Evolutionary conservation across 2,797 vertebrate species (phyloP), one percentile per base, ranked within the genome.

Genomic region (Phyllotis vaccarum): DNA sequence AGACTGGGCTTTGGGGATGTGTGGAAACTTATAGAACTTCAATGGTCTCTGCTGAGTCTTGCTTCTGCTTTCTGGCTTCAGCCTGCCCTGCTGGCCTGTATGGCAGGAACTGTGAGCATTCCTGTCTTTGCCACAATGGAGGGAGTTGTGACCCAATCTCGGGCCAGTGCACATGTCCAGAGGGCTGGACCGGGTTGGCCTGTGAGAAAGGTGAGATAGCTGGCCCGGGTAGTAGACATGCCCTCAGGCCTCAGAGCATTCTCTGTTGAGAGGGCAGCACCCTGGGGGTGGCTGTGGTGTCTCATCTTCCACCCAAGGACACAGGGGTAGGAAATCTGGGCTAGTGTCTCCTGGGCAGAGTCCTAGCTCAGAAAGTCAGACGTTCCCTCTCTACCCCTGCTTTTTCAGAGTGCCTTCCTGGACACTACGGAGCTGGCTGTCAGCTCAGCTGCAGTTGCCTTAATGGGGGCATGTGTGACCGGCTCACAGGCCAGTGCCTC

Each of bases 111-210:
- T 99, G 99, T 94, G 98, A 37, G 58, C 99, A 99, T 86, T 98
- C 89, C 92, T 99, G 99, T 97, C 97, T 99, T 86, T 99, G 99
- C 97, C 99, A 97, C 92, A 99, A 99, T 0, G 99, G 99, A 0
- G 99, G 99, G 81, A 97, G 96, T 0, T 99, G 99, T 14, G 98
- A 99, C 98, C 98, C 98, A 0, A 95, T 96, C 89, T 98, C 97
- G 0, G 99, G 99, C 75, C 97, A 54, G 76, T 99, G 99, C 5
- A 37, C 93, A 0, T 99, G 99, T 72, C 98, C 97, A 0, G 96
- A 97, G 0, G 99, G 99, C 1, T 99, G 99, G 99, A 98, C 92
- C 0, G 99, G 99, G n/a, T 92, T 98, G 37, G 99, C 99, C 92
- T 99, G 99, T 3, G 99, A 99, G 96, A 98, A 97, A 64, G 99